Base-by-base conservation (phyloP, 2,888 invertebrate species). In the Emesis russula region DNA sequence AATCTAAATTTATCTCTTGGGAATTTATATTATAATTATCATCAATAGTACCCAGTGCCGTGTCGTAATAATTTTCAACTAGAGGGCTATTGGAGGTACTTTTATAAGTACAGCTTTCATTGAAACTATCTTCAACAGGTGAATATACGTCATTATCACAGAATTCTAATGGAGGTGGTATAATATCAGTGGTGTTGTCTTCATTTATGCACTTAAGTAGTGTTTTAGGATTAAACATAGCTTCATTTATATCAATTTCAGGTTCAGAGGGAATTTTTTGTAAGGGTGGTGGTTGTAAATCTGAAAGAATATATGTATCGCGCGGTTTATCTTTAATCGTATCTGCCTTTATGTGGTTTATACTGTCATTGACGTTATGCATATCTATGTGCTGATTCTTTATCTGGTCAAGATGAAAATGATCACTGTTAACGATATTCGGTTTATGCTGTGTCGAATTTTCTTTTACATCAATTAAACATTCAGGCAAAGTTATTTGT, bases 151-250 rank as follows among this genome's bases (percentile, higher is more conserved):
- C 74, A 77, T 74, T 53, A 78, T 94, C 85, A 86, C 96, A 93
- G 92, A 97, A 98, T 89, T 97, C 96, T 3, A 95, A 90, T 5
- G 98, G 98, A 3, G 98, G 98, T 15, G 97, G 96, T 82, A 97
- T 96, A 70, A 97, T 92, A 63, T 95, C 95, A 5, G 94, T 93
- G 6, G 53, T 33, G 7, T 95, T 92, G n/a, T 94, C 89, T 48
- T 95, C 93, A 82, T 85, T 92, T 58, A 96, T 94, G 93, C 94
- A 95, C 94, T 97, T 96, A 79, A 98, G 93, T 68, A 98, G 93
- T 63, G 95, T 96, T 96, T 96, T 97, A 3, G 98, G 98, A 93
- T 98, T 96, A 66, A 98, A 96, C 97, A 98, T 96, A 15, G 96
- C 95, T 31, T 96, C 95, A 84, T 96, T 96, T 81, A 97, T 93